Percentiles rank a stretch among this genome's conserved stretches.
These are phyloP conservation scores for Drosophila mimica DNA, from an alignment of 2,888 invertebrate species.

Conservation along the genomic window DNA sequence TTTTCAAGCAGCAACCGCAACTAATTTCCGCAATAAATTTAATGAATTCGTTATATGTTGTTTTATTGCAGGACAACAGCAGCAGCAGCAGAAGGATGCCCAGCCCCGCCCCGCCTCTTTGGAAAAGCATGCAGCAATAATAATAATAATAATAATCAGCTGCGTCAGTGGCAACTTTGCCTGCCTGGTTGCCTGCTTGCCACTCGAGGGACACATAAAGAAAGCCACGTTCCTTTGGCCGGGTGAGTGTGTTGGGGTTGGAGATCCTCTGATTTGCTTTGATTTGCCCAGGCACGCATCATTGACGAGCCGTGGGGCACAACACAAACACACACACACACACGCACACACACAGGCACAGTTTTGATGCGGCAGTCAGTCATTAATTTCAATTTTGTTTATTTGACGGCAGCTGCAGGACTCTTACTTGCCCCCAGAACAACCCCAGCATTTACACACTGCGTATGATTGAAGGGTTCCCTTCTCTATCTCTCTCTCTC, in stretches of 20 bases:
- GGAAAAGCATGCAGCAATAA: slow-evolving; percentile 44
- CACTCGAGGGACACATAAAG: slow-evolving; percentile 55
- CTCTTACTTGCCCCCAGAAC: slow-evolving; percentile 4
- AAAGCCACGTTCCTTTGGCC: slow-evolving; percentile 7
- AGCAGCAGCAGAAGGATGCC: background rate
- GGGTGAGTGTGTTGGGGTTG: slow-evolving; percentile 8
- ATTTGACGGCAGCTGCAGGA: slow-evolving; percentile 15
- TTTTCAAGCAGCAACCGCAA: slow-evolving; percentile 60
- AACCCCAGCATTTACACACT: background rate
- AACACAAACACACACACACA: background rate
- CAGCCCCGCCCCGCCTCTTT: background rate
- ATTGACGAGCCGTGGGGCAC: slow-evolving; percentile 59
- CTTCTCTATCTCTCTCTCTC: slow-evolving; percentile 1
- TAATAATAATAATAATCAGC: slow-evolving; percentile 55
- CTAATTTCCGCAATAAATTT: slow-evolving; percentile 57
- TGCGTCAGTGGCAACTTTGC: slow-evolving; percentile 35
- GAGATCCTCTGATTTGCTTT: slow-evolving; percentile 51
- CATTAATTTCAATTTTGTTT: slow-evolving; percentile 74
- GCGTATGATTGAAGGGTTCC: slow-evolving; percentile 49
- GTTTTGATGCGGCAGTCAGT: slow-evolving; percentile 40
- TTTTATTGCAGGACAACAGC: slow-evolving; percentile 35
- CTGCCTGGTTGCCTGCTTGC: background rate
- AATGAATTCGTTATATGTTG: slow-evolving; percentile 49
- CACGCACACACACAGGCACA: background rate
- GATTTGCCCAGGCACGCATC: slow-evolving; percentile 70